These are phyloP conservation scores for Heliocidaris tuberculata DNA, from an alignment of 35 echinoderm and acorn worm genomes.

Conservation along the genomic window DNA sequence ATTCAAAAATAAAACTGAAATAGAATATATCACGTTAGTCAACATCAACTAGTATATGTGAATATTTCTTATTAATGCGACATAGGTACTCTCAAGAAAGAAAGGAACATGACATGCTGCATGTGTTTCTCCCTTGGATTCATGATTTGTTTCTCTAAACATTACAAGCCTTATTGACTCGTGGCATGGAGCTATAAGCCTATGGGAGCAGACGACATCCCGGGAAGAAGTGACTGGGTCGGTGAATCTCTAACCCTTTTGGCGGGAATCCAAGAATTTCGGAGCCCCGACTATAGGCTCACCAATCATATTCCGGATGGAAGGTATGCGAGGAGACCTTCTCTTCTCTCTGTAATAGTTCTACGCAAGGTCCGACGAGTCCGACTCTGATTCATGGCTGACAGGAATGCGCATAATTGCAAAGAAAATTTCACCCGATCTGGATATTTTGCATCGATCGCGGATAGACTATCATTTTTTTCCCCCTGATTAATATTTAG, in stretches of 20 bases:
- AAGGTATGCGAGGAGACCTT: not conserved
- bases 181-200: not conserved
- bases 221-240: not conserved
- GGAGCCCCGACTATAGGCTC: not conserved
- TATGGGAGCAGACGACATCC: not conserved
- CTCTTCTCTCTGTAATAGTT: not conserved
- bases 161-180: not conserved
- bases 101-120: no score
- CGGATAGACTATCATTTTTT: no score
- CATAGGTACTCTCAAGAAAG: no score
- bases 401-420: no score
- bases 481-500: no score
- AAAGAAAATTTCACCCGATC: no score
- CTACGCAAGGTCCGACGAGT: not conserved
- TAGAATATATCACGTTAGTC: no score
- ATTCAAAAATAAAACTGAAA: no score
- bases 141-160: not conserved
- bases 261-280: constrained; percentile 15
- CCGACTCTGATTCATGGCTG: not conserved
- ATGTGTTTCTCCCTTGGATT: no score
- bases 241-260: constrained; percentile 3
- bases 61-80: no score
- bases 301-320: not conserved
- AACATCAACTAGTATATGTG: no score
- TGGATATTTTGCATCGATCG: no score